phyloP scores from a whole-genome alignment of 2,888 invertebrate genomes.

The Phyllotreta striolata region DNA sequence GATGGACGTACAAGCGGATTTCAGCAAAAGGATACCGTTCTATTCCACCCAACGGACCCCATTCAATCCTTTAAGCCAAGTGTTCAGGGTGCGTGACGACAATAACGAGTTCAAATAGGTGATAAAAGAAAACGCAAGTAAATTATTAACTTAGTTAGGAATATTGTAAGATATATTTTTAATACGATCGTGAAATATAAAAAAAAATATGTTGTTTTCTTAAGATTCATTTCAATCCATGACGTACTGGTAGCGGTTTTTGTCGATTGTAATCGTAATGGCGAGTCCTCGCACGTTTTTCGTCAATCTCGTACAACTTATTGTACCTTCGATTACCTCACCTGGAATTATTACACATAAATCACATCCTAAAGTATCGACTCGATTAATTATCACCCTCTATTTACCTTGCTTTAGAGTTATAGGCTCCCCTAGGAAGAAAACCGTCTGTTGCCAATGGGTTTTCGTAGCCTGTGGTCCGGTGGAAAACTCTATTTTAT shows the following conservation, averaged over 20 bases:
- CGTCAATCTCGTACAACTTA: conserved; percentile 77
- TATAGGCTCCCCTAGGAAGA: conserved; percentile 80
- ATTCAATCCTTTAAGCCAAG: conserved; percentile 65
- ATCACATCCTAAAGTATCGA: too few relatives aligned
- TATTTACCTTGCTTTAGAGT: conserved; percentile 73
- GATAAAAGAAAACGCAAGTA: conserved; percentile 43
- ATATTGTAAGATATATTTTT: conserved; percentile 48
- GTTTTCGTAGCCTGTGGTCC: conserved; percentile 78
- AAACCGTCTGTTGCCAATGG: conserved; percentile 96
- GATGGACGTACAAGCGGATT: conserved; percentile 76
- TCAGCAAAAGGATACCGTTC: conserved; percentile 53
- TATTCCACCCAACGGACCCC: conserved; percentile 57
- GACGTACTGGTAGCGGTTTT: conserved; percentile 69
- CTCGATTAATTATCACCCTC: too few relatives aligned
- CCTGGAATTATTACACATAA: conserved; percentile 63
- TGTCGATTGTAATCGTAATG: conserved; percentile 72
- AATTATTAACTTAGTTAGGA: conserved; percentile 51
- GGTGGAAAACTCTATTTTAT: conserved; percentile 77
- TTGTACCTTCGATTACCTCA: conserved; percentile 69
- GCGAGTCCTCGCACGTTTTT: conserved; percentile 79
- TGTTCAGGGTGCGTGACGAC: conserved; percentile 64
- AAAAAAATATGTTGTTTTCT: conserved; percentile 10
- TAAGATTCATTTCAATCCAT: conserved; percentile 64
- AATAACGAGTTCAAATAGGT: conserved; percentile 47
- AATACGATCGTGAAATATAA: conserved; percentile 38